Base-by-base conservation (phyloP, 2,888 invertebrate species). In the Coelopa pilipes region DNA sequence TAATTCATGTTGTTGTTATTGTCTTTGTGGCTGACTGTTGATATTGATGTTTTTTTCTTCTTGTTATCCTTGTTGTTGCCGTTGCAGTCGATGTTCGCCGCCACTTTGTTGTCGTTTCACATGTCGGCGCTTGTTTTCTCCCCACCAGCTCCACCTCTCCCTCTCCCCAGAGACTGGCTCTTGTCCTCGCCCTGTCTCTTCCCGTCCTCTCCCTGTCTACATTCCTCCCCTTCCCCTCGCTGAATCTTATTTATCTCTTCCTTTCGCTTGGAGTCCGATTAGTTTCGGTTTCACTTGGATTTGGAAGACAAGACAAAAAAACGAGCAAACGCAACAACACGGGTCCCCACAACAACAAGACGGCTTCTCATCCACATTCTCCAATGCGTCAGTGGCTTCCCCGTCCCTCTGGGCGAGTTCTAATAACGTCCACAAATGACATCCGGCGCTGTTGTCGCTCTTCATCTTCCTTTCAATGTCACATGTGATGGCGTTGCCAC, bases 391-490 rank as follows among this genome's bases (percentile, higher is more conserved):
- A 59, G 24, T 59, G 57, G 9, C 57, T 59, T 59, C 21, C 19
- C 24, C 46, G 13, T 12, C 45, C 45, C 21, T 19, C 9, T 10
- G 13, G 24, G 19, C 12, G 19, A 1, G 3, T 57, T 19, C 57
- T 21, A 59, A 59, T 21, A 59, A 21, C 24, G 57, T 24, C 57
- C 75, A 77, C 74, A 67, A 74, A 77, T 74, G 76, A 74, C 77
- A 78, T 79, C 77, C 78, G 78, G 76, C 73, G 75, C 71, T 73
- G 65, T 70, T 63, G 45, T n/a, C 7, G 67, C 60, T 34, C 49
- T 65, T 74, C 46, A 74, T 70, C 69, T 73, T 67, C 76, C 74
- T 78, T 75, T 62, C 76, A 78, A 77, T 79, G 75, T 74, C 78
- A 79, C 69, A 75, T 70, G 68, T 72, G n/a, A n/a, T n/a, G 34